Evolutionary conservation across 1,140 invertebrate genomes (phyloP).

Genomic region (Steinernema khuongi): DNA sequence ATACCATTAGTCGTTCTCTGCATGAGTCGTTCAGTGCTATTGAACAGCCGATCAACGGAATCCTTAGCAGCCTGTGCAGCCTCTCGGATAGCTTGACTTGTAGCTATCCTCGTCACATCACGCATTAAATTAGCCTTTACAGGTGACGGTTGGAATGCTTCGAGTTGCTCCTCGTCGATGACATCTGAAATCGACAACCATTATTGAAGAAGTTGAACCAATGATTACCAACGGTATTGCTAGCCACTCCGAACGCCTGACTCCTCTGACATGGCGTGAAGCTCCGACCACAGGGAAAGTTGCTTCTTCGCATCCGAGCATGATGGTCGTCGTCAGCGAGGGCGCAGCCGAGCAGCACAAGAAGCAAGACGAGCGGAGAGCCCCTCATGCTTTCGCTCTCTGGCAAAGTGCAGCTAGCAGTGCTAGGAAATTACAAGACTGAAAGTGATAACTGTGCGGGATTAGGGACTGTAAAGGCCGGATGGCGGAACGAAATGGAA

Average conservation of each 20-base stretch:
- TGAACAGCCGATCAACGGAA: constrained; percentile 43
- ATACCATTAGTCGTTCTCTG: constrained; percentile 34
- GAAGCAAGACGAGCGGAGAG: not conserved
- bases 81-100: constrained; percentile 22
- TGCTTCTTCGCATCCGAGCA: constrained; percentile 38
- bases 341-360: not conserved
- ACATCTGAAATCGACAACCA: not conserved
- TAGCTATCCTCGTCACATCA: constrained; percentile 19
- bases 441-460: constrained; percentile 6
- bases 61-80: constrained; percentile 36
- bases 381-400: not conserved
- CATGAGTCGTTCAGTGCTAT: constrained; percentile 40
- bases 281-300: constrained; percentile 51
- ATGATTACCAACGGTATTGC: constrained; percentile 25
- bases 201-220: not conserved
- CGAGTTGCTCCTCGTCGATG: constrained; percentile 27
- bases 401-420: not conserved
- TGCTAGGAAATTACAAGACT: not conserved
- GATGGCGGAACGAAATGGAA: constrained; percentile 8
- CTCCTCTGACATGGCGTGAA: constrained; percentile 45
- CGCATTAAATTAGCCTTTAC: not conserved
- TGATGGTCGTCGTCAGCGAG: constrained; percentile 23
- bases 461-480: not conserved
- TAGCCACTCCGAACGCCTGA: constrained; percentile 18
- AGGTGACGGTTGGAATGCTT: not conserved